Evolutionary conservation across 1,140 invertebrate genomes (phyloP).

Genomic region (Zaprionus vittiger): DNA sequence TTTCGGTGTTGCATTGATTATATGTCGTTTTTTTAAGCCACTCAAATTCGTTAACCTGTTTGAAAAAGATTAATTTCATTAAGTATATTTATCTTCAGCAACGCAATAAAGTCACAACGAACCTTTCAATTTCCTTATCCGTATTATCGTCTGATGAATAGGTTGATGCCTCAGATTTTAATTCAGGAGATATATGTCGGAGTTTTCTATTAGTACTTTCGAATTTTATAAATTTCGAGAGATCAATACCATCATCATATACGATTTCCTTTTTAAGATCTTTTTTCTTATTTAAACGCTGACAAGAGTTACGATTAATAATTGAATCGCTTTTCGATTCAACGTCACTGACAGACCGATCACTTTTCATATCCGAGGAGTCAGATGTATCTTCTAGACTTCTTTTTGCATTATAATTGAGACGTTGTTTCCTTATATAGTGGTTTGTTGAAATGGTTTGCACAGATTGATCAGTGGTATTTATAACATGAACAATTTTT

Average conservation of each 20-base stretch:
- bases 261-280: conserved; percentile 6
- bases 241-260: conserved; percentile 66
- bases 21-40: conserved; percentile 53
- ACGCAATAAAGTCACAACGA: conserved; percentile 4
- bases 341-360: background rate
- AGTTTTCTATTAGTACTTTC: conserved; percentile 44
- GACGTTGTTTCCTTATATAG: conserved; percentile 18
- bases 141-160: conserved; percentile 47
- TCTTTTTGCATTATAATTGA: conserved; percentile 53
- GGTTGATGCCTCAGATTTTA: conserved; percentile 17
- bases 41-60: conserved; percentile 61
- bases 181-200: conserved; percentile 5
- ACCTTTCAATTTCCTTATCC: conserved; percentile 75
- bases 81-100: background rate
- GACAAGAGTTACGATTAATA: background rate
- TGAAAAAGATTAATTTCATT: background rate
- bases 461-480: conserved; percentile 2
- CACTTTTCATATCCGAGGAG: conserved; percentile 28
- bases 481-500: conserved; percentile 27
- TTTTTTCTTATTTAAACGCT: background rate
- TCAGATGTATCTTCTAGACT: conserved; percentile 45
- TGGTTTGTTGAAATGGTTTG: conserved; percentile 24
- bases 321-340: background rate
- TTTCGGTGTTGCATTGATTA: background rate
- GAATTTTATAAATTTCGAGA: conserved; percentile 64